A percentile compares a stretch with the other conserved stretches of the same genome.
Conservation (phyloP, 2,797 vertebrate genomes). For the Alcedo quadribrachys region DNA sequence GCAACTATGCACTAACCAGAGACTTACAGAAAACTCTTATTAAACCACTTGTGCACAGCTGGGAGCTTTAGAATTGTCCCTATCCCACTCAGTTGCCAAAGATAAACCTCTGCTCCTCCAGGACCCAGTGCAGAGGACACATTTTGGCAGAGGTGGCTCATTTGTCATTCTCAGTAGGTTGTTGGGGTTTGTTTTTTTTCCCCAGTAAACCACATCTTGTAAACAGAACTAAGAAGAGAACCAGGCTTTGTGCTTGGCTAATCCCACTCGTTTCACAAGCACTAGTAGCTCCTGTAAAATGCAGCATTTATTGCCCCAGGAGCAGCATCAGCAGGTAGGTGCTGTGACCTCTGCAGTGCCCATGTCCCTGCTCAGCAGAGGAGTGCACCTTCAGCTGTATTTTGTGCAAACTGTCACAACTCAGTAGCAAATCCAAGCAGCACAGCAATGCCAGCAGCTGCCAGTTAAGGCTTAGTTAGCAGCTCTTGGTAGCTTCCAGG, state of each 20-base stretch:
- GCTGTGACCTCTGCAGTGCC: background rate
- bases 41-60: background rate
- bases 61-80: background rate
- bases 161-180: background rate
- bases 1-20: background rate
- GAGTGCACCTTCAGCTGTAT: background rate
- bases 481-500: background rate
- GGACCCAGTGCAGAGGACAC: fast-evolving
- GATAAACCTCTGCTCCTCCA: background rate
- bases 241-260: background rate
- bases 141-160: background rate
- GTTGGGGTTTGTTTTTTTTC: background rate
- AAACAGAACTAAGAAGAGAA: background rate
- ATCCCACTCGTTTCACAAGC: background rate
- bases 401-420: background rate
- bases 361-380: background rate
- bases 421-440: background rate
- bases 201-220: background rate
- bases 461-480: background rate
- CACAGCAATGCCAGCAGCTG: background rate
- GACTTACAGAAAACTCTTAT: background rate
- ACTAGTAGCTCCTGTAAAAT: background rate
- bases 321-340: background rate
- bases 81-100: background rate
- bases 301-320: background rate